These are phyloP conservation scores for Himalopsyche anomala DNA, from an alignment of 2,888 invertebrate species.

Conservation along the genomic window DNA sequence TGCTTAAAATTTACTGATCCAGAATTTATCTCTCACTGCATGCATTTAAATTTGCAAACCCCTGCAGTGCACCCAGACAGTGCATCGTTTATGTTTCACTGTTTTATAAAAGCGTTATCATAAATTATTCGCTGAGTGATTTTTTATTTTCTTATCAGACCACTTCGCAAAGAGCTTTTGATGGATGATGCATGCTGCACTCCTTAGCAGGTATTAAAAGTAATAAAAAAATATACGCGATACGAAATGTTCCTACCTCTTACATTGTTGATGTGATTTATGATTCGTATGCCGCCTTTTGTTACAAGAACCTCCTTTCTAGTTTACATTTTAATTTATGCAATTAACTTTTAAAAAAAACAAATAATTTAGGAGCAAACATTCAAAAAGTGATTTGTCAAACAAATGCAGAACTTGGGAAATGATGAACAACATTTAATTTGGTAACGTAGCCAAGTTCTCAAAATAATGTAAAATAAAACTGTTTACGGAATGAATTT, in stretches of 20 bases:
- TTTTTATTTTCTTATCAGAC: slow-evolving; percentile 12
- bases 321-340: not conserved
- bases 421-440: no score
- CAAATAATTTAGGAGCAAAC: not conserved
- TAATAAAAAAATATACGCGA: not conserved
- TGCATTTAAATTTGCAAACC: not conserved
- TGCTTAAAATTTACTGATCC: no score
- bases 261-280: slow-evolving; percentile 14
- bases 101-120: slow-evolving; percentile 20
- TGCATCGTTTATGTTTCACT: slow-evolving; percentile 1
- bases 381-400: no score
- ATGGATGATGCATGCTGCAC: slow-evolving; percentile 34
- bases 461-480: no score
- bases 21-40: no score
- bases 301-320: not conserved
- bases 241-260: not conserved
- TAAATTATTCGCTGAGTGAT: slow-evolving; percentile 17
- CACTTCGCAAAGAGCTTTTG: slow-evolving; percentile 30
- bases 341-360: not conserved
- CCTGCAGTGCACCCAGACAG: slow-evolving; percentile 1
- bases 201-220: slow-evolving; percentile 13
- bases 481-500: no score
- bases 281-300: not conserved
- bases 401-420: no score
- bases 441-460: no score